Conservation (phyloP, 92 coral and sea anemone species). For the Heteractis magnifica region DNA sequence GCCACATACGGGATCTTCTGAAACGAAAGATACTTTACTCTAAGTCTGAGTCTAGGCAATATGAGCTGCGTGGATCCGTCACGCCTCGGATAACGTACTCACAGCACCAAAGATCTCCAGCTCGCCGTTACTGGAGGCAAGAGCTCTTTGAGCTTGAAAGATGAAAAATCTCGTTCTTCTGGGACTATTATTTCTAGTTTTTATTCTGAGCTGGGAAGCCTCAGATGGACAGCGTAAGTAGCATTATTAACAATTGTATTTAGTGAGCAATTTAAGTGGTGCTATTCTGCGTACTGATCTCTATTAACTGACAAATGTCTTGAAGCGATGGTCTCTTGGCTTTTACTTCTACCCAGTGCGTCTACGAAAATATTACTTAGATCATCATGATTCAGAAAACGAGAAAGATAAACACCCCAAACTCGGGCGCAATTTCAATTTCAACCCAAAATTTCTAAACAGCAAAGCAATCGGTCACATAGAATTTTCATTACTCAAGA, state of each 20-base stretch:
- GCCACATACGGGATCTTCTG: constrained; percentile 3
- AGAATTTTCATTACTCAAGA: too few relatives aligned
- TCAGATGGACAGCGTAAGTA: background rate
- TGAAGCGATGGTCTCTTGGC: too few relatives aligned
- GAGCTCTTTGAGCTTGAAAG: constrained; percentile 3
- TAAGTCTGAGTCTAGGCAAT: background rate
- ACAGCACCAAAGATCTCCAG: background rate
- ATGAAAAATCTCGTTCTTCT: background rate
- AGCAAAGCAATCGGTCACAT: too few relatives aligned
- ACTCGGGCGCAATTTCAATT: too few relatives aligned
- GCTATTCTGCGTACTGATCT: background rate
- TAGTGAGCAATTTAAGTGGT: background rate
- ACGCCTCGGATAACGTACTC: constrained; percentile 1
- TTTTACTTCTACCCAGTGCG: background rate
- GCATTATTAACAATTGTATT: background rate
- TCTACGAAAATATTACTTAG: background rate
- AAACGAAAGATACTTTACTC: background rate
- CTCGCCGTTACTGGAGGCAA: background rate
- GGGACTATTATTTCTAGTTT: background rate
- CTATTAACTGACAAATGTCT: background rate
- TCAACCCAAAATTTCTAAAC: too few relatives aligned
- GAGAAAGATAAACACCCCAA: too few relatives aligned
- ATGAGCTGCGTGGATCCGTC: background rate
- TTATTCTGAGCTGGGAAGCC: background rate
- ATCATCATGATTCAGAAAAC: too few relatives aligned